Base-by-base conservation (phyloP, 2,113 vertebrate species). In the Engystomops pustulosus region DNA sequence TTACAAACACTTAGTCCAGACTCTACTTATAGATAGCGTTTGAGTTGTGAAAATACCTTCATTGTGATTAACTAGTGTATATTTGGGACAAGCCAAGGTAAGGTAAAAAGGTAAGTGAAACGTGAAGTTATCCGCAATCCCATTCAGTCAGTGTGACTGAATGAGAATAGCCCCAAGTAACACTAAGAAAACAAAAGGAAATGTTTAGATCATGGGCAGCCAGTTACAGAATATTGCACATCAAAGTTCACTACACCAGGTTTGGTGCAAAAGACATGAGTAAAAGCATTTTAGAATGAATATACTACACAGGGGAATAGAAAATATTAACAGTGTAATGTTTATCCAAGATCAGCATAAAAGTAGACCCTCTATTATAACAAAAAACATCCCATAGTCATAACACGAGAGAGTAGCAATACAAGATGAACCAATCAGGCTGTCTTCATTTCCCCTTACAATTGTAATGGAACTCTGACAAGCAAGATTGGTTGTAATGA, bases 401-500 rank as follows among this genome's bases (percentile, higher is more conserved):
- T 36, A 58, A 38, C 38, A 68, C 6, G 27, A 68, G 25, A 67
- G 32, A 36, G 44, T 32, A 51, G 20, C 6, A 81, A 53, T 38
- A 17, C 6, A 69, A 3, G 5, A 38, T 32, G n/a, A 41, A 51
- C 30, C 88, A 83, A 86, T 75, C 87, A 83, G 87, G 83, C 88
- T 90, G 93, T 92, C 89, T 90, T 93, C 93, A 95, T 93, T 83
- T 87, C 87, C 92, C 93, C 83, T 87, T 62, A 38, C 53, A 45
- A 78, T 60, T 0, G n/a, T 69, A 92, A 93, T 90, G 91, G 92
- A 88, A 89, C 91, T 94, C 69, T 86, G 91, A 93, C 89, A 58
- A 89, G 90, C 89, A 84, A 81, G 81, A 4, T 0, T 18, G 17
- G 25, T 65, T 68, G 72, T 85, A 12, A 41, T 78, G 76, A 86